Percentiles rank a stretch among this genome's conserved stretches.
These are phyloP conservation scores for Saccostrea cuccullata DNA, from an alignment of 1,140 invertebrate species.

Conservation along the genomic window DNA sequence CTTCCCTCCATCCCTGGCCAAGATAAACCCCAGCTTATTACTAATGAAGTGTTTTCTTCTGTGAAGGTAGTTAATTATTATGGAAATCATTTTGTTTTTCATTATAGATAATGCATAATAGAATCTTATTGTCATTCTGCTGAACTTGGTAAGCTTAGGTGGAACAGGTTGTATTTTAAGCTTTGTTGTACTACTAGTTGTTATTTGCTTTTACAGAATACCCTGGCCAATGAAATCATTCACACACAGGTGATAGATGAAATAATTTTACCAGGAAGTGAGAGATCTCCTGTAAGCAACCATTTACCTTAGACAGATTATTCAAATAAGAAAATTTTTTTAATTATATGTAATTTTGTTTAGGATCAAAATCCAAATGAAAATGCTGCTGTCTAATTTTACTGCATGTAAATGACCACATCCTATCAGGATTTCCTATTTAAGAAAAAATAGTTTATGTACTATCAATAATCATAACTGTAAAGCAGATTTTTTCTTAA, in stretches of 20 bases:
- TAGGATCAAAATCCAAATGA: too few species aligned
- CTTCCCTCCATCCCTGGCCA: conserved; percentile 66
- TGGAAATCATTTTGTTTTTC: background rate
- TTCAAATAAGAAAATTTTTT: too few species aligned
- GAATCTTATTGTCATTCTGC: background rate
- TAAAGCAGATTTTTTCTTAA: too few species aligned
- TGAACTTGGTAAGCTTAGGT: background rate
- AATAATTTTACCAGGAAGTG: conserved; percentile 68
- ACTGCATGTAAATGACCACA: too few species aligned
- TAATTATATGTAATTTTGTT: too few species aligned
- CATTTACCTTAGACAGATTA: background rate
- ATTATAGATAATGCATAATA: background rate
- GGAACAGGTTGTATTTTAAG: too few species aligned
- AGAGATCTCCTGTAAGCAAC: conserved; percentile 69
- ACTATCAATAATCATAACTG: too few species aligned
- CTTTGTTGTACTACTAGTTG: too few species aligned
- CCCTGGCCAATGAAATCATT: conserved; percentile 75
- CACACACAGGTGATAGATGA: conserved; percentile 74
- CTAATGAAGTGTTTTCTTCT: conserved; percentile 72
- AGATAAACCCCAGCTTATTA: conserved; percentile 70
- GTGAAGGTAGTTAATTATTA: conserved; percentile 71
- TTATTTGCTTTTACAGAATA: conserved; percentile 66
- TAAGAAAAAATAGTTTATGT: too few species aligned
- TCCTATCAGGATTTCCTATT: too few species aligned
- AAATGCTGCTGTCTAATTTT: too few species aligned